Evolutionary conservation across 2,113 vertebrate genomes (phyloP).

Genomic region (Grammomys surdaster): DNA sequence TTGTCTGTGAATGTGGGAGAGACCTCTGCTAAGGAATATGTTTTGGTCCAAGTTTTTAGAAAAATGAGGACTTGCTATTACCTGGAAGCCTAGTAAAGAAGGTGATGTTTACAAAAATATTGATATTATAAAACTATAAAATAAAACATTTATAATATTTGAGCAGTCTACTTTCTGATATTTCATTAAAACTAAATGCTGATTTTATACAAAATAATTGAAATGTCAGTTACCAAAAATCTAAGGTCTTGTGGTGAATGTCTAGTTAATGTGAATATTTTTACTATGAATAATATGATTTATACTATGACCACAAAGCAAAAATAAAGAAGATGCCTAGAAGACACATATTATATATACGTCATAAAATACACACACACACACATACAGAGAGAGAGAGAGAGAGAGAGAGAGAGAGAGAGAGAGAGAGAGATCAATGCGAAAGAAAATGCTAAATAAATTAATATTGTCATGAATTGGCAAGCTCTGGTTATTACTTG

Average conservation of each 20-base stretch:
- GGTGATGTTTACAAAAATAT: fast-evolving
- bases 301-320: neutral
- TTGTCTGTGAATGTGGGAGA: neutral
- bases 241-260: fast-evolving
- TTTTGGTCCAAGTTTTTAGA: neutral
- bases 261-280: neutral
- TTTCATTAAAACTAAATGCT: neutral
- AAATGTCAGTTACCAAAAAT: neutral
- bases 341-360: neutral
- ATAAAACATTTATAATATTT: neutral
- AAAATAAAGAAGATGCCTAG: neutral
- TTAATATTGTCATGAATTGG: neutral
- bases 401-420: too few species aligned
- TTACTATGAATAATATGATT: neutral
- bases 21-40: neutral
- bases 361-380: neutral
- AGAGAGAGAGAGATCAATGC: too few species aligned
- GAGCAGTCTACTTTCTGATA: neutral
- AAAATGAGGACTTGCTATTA: neutral
- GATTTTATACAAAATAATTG: neutral
- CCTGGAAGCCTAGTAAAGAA: neutral
- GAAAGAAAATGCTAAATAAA: neutral
- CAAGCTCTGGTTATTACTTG: neutral
- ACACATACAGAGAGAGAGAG: neutral
- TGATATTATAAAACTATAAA: neutral